These are phyloP conservation scores for Bagarius yarrelli DNA, from an alignment of 2,113 vertebrate genomes.

Conservation along the genomic window DNA sequence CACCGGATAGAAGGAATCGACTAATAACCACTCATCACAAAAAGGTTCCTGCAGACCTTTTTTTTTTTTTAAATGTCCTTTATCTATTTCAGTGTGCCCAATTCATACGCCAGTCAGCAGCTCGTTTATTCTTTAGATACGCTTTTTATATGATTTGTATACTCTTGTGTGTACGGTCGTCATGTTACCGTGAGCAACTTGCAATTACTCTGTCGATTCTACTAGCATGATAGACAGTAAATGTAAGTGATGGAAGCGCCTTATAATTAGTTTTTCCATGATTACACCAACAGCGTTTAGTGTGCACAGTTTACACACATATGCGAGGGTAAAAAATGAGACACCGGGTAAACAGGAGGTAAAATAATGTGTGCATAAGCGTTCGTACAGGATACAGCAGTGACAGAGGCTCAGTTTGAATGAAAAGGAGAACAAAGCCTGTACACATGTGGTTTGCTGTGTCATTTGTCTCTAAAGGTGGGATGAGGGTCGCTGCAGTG, in stretches of 20 bases:
- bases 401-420: slow-evolving; percentile 2
- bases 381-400: slow-evolving; percentile 7
- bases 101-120: background rate
- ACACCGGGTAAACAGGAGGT: background rate
- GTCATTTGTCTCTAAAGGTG: slow-evolving; percentile 46
- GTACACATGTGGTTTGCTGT: slow-evolving; percentile 41
- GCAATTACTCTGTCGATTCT: slow-evolving; percentile 19
- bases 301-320: background rate
- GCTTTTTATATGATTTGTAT: background rate
- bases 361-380: background rate
- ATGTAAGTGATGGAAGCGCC: background rate
- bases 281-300: background rate
- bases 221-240: background rate
- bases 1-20: background rate
- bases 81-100: background rate
- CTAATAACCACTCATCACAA: background rate
- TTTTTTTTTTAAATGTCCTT: background rate
- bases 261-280: background rate
- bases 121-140: background rate
- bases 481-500: slow-evolving; percentile 70
- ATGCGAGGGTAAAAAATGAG: background rate
- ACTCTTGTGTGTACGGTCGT: background rate
- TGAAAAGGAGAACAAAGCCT: slow-evolving; percentile 24
- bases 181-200: background rate
- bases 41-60: background rate